Base-by-base conservation (phyloP, 1,140 invertebrate species). In the Brachionus angularis region DNA sequence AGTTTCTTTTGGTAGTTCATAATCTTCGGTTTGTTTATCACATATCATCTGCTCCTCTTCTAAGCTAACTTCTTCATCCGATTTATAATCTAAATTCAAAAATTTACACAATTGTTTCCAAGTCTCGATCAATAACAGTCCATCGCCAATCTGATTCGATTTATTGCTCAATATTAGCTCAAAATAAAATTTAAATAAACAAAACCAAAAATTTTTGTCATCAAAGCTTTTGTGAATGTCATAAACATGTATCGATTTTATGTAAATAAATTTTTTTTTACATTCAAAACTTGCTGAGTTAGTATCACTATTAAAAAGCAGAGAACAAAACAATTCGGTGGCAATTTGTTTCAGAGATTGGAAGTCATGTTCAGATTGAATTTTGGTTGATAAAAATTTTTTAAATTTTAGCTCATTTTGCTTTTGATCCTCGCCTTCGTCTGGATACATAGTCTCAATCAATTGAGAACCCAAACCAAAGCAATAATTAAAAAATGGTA, bases 401-500 rank as follows among this genome's bases (percentile, higher is more conserved):
- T 46, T 46, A 3, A 50, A 8, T 29, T 67, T 67, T 47, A n/a
- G n/a, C n/a, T 50, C 62, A 16, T 36, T 27, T 18, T n/a, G 25
- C 14, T 46, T 42, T 25, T 7, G 5, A 21, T 58, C 33, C 8
- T 42, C 53, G 14, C 39, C 53, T 23, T 58, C 53, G 36, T 29
- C 53, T 58, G 5, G 23, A 49, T 16, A 10, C 39, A 42, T 10
- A 10, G 10, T 16, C 39, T 42, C 39, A 42, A 10, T 10, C 39
- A 16, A 10, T 10, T 42, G 10, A 16, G 39, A 10, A 42, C 16
- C 16, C 62, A 67, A 18, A 12, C 62, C 62, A 21, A 67, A 67
- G 16, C 62, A 47, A 46, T 47, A 67, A 29, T 46, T 47, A 33
- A 67, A 67, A 67, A 67, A 67, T 14, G 62, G 62, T 23, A 67